phyloP scores from a whole-genome alignment of 2,113 vertebrate species.

The Pongo abelii region DNA sequence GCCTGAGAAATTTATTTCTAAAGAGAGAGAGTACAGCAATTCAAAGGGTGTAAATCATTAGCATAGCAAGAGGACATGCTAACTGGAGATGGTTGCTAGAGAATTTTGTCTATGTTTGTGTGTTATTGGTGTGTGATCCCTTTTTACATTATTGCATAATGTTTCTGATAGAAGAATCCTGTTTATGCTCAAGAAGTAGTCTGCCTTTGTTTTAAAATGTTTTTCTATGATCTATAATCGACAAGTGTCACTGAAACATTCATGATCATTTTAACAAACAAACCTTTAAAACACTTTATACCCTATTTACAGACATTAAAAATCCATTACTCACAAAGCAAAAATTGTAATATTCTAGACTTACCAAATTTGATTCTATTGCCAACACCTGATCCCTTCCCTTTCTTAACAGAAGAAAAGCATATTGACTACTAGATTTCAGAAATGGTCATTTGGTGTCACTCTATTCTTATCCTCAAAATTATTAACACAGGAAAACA shows the following conservation, averaged over 20 bases:
- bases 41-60: neutral
- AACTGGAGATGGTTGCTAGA: neutral
- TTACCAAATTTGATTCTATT: neutral
- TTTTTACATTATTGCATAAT: neutral
- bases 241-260: neutral
- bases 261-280: conserved; percentile 22
- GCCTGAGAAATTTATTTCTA: neutral
- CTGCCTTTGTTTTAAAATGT: neutral
- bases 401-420: conserved; percentile 6
- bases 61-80: neutral
- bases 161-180: neutral
- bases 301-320: conserved; percentile 17
- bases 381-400: neutral
- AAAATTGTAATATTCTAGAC: conserved; percentile 20
- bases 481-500: conserved; percentile 46
- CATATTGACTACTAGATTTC: neutral
- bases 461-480: conserved; percentile 13
- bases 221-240: neutral
- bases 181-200: neutral
- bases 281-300: conserved; percentile 4
- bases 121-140: neutral
- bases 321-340: conserved; percentile 6
- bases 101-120: neutral
- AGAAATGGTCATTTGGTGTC: conserved; percentile 43
- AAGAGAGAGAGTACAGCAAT: neutral